phyloP scores from a whole-genome alignment of 2,797 vertebrate genomes.

The Artibeus jamaicensis region DNA sequence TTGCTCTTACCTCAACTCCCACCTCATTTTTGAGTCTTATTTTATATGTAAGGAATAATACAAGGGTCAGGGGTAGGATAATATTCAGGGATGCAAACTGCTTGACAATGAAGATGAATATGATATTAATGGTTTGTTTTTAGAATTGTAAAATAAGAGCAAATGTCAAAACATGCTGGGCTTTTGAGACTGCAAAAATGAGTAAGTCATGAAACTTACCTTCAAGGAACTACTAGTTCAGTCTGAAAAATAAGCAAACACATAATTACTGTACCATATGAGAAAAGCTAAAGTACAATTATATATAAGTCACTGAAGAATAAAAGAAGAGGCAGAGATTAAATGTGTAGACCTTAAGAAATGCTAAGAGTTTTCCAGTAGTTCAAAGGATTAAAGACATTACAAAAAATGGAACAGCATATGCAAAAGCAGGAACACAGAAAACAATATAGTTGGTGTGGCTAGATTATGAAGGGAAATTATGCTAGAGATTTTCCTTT shows the following conservation, averaged over 20 bases:
- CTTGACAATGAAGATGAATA: background rate
- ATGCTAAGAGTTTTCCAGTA: background rate
- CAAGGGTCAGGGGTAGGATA: background rate
- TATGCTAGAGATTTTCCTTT: background rate
- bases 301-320: background rate
- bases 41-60: background rate
- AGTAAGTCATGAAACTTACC: background rate
- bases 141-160: background rate
- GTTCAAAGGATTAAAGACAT: background rate
- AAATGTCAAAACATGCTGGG: slow-evolving; percentile 16
- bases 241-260: background rate
- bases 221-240: background rate
- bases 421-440: background rate
- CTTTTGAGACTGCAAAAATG: background rate
- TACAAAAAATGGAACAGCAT: background rate
- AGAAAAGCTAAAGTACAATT: background rate
- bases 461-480: background rate
- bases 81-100: background rate
- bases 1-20: background rate
- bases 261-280: background rate
- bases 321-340: background rate
- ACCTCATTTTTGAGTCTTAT: background rate
- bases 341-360: background rate
- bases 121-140: background rate
- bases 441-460: background rate